These are phyloP conservation scores for Protomyctophum bolini DNA, from an alignment of 2,113 vertebrate species.

Conservation along the genomic window DNA sequence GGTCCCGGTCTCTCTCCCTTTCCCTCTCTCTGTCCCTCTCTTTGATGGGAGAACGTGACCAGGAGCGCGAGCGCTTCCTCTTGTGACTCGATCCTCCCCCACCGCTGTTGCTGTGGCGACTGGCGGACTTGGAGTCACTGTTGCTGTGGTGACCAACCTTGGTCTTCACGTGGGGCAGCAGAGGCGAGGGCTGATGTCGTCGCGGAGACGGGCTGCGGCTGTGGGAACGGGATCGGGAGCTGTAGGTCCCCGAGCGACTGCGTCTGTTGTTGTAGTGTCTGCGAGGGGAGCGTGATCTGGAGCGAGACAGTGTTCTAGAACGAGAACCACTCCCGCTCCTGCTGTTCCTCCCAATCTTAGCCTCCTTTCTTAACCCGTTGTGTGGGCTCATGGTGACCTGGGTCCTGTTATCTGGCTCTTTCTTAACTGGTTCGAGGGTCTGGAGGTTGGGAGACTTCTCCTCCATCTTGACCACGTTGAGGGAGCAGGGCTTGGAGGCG, in stretches of 20 bases:
- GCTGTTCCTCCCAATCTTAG: constrained; percentile 91
- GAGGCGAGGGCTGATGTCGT: constrained; percentile 85
- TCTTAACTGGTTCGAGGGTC: constrained; percentile 86
- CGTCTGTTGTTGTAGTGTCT: constrained; percentile 95
- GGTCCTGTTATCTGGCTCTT: constrained; percentile 89
- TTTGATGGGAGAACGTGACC: constrained; percentile 88
- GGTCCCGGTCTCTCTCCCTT: constrained; percentile 83
- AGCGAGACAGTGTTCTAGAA: constrained; percentile 89
- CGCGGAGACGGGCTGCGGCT: constrained; percentile 93
- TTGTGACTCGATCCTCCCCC: constrained; percentile 82
- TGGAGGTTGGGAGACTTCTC: constrained; percentile 89
- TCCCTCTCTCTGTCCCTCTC: constrained; percentile 78
- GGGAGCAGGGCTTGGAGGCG: constrained; percentile 93
- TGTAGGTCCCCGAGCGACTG: constrained; percentile 96
- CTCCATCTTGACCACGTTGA: constrained; percentile 88
- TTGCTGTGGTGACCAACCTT: constrained; percentile 89
- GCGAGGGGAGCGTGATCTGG: constrained; percentile 88
- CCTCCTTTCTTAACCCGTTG: constrained; percentile 94
- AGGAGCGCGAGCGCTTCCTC: constrained; percentile 85
- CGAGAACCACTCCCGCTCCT: constrained; percentile 87
- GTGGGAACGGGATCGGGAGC: constrained; percentile 92
- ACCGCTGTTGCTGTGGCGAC: constrained; percentile 80
- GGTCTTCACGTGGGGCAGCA: constrained; percentile 85
- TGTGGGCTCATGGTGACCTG: constrained; percentile 94
- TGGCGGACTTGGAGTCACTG: constrained; percentile 83